These are phyloP conservation scores for Loriculus beryllinus DNA, from an alignment of 2,797 vertebrate species.

Conservation along the genomic window DNA sequence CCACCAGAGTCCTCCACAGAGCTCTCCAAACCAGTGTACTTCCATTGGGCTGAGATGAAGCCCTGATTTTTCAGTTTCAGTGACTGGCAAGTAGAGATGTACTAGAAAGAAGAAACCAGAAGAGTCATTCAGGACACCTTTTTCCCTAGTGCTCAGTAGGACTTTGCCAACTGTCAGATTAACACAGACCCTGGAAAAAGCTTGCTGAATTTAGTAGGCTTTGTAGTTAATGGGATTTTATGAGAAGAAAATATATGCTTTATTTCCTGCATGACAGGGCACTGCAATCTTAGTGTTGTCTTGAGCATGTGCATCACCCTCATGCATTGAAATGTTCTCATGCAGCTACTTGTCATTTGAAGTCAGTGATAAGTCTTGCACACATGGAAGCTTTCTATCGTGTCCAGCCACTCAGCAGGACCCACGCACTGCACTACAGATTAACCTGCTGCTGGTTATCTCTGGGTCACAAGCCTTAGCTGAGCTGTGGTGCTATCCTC, in stretches of 20 bases:
- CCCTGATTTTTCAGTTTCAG: not conserved
- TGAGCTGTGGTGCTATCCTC: not conserved
- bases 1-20: not conserved
- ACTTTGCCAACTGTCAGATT: not conserved
- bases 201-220: not conserved
- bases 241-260: rapidly evolving
- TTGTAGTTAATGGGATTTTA: not conserved
- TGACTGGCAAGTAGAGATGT: not conserved
- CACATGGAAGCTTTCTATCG: not conserved
- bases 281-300: rapidly evolving
- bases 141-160: not conserved
- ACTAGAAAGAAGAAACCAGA: not conserved
- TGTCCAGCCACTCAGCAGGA: not conserved
- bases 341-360: not conserved
- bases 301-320: not conserved
- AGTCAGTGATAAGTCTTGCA: not conserved
- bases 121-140: not conserved
- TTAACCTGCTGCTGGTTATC: slow-evolving; percentile 15
- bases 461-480: not conserved
- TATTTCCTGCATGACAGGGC: not conserved
- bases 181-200: not conserved
- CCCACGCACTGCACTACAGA: not conserved
- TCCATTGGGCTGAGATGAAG: not conserved
- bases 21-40: not conserved
- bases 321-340: not conserved